Evolutionary conservation across 2,888 invertebrate genomes (phyloP).

Genomic region (Lasioglossum marginatum): DNA sequence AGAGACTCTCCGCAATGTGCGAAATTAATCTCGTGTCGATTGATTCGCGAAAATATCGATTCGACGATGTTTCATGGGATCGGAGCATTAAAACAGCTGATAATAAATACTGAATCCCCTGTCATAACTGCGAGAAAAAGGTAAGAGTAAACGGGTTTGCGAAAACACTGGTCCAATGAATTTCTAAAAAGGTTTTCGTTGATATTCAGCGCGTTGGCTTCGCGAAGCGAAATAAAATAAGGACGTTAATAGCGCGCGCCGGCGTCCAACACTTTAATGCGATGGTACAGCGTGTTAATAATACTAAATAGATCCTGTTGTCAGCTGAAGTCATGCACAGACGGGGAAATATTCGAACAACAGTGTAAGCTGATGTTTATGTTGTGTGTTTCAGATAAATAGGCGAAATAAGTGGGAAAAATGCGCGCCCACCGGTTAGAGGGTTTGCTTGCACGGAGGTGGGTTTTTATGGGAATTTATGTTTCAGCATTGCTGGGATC

Average conservation of each 20-base stretch:
- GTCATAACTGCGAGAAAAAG: not conserved
- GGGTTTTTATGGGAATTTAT: not conserved
- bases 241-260: not conserved
- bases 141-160: not conserved
- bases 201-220: not conserved
- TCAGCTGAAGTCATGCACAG: not conserved
- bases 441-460: not conserved
- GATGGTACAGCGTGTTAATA: not conserved
- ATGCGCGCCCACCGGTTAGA: not conserved
- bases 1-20: not conserved
- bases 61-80: not conserved
- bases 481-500: not conserved
- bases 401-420: not conserved
- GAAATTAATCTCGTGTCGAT: not conserved
- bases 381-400: not conserved
- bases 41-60: not conserved
- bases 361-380: constrained; percentile 1
- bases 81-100: not conserved
- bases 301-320: constrained; percentile 5
- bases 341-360: not conserved
- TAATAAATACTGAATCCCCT: not conserved
- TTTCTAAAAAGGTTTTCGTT: not conserved
- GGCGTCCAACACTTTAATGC: not conserved
- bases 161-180: not conserved
- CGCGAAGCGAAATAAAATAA: not conserved